Conservation (phyloP, 2,888 invertebrate genomes). For the Alentia gelatinosa region DNA sequence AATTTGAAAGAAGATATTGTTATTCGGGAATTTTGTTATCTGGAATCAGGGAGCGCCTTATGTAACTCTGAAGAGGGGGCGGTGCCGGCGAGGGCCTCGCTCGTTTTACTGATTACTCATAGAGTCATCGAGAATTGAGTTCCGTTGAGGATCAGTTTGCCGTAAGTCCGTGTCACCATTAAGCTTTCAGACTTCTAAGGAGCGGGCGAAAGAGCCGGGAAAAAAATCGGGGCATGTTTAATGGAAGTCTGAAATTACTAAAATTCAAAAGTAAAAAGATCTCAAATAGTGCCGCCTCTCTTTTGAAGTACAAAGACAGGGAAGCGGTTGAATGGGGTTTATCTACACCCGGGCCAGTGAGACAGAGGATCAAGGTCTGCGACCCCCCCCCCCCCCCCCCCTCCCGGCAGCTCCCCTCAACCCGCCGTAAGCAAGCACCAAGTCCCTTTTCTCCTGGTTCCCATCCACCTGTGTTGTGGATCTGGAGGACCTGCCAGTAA, state of each 20-base stretch:
- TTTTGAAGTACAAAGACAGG: constrained; percentile 9
- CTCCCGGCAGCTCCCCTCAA: too few relatives aligned
- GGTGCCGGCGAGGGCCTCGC: neutral
- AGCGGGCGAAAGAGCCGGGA: neutral
- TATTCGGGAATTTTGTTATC: constrained; percentile 9
- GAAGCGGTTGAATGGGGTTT: neutral
- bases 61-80: neutral
- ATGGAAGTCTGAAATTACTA: constrained; percentile 42
- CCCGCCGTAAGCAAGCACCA: too few relatives aligned
- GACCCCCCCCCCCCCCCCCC: too few relatives aligned
- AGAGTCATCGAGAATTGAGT: neutral
- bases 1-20: constrained; percentile 31
- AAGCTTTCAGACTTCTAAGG: constrained; percentile 21
- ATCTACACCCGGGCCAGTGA: too few relatives aligned
- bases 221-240: constrained; percentile 27
- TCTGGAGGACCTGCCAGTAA: neutral
- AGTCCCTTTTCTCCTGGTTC: too few relatives aligned
- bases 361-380: too few relatives aligned
- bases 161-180: neutral
- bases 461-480: neutral
- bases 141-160: neutral
- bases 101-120: constrained; percentile 16
- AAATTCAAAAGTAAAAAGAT: constrained; percentile 17
- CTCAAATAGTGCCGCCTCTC: neutral
- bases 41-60: neutral